Base-by-base conservation (phyloP, 2,113 vertebrate genomes). In the Holacanthus passer region DNA sequence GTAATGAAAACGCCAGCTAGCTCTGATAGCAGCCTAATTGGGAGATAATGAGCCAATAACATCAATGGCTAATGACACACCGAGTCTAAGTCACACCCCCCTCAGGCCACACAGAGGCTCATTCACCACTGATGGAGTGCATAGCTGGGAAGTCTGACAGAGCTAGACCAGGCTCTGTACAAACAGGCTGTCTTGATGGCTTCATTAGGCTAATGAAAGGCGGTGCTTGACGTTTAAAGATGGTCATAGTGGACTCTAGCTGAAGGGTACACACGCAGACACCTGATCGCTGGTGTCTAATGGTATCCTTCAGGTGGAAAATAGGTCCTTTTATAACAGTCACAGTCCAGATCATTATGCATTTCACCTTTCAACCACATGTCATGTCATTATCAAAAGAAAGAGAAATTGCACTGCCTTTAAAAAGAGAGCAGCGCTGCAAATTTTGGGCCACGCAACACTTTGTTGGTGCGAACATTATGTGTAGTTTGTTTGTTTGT, bases 41-140 rank as follows among this genome's bases (percentile, higher is more conserved):
- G 90, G 88, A 92, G 92, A 93, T 91, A 95, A 95, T 94, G 93
- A 94, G 92, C 92, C 93, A 93, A 93, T 94, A 92, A 94, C 89
- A 92, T 93, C 93, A 93, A 93, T 92, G 90, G 92, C 91, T 94
- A 93, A 94, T 94, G 90, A 94, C 91, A 94, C 87, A 89, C 82
- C 79, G 47, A 92, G 92, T 91, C 83, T 85, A 88, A 92, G 88
- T 91, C 92, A 92, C 92, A 90, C 87, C 90, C 88, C 87, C 92
- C 89, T 85, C 90, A 90, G 93, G 93, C 91, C 91, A 93, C 89
- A 92, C 87, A 87, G 90, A 86, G 79, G 77, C 91, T 91, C 90
- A 85, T 91, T 93, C 88, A 71, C 85, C 71, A 83, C 92, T 91
- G 92, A 94, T 90, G 88, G 89, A 91, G 89, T 91, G 88, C 76